Evolutionary conservation across 2,113 vertebrate species (phyloP).

Genomic region (Nothobranchius furzeri): DNA sequence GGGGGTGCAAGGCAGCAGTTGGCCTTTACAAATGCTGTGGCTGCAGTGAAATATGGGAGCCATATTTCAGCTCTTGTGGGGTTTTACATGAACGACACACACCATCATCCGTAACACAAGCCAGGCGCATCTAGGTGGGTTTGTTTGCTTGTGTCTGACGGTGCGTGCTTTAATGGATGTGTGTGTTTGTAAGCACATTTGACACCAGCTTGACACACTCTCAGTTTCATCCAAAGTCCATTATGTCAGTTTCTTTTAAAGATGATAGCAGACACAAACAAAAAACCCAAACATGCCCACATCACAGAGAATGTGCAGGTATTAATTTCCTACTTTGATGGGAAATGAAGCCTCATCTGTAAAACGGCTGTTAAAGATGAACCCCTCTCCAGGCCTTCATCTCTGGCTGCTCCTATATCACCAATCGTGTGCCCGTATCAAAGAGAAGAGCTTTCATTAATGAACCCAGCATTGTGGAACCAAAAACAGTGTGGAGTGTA

Average conservation of each 20-base stretch:
- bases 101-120: conserved; percentile 36
- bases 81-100: conserved; percentile 8
- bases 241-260: conserved; percentile 38
- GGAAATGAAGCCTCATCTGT: too few species aligned
- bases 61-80: conserved; percentile 65
- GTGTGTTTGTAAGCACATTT: conserved; percentile 56
- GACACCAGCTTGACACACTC: conserved; percentile 63
- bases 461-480: too few species aligned
- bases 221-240: conserved; percentile 70
- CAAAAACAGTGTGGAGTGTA: too few species aligned
- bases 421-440: too few species aligned
- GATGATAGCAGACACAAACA: too few species aligned
- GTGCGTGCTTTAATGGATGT: conserved; percentile 5
- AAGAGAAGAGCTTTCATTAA: too few species aligned
- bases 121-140: conserved; percentile 40
- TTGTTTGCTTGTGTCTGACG: conserved; percentile 32
- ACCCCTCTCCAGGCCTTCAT: too few species aligned
- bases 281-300: background rate
- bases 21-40: conserved; percentile 73
- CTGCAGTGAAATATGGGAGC: conserved; percentile 66
- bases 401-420: too few species aligned
- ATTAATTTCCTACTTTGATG: too few species aligned
- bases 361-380: too few species aligned
- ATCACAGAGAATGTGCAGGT: too few species aligned
- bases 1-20: conserved; percentile 43